Percentiles rank a stretch among this genome's conserved stretches.
phyloP scores from a whole-genome alignment of 1,140 invertebrate species.

The Aphaenogaster rudis region DNA sequence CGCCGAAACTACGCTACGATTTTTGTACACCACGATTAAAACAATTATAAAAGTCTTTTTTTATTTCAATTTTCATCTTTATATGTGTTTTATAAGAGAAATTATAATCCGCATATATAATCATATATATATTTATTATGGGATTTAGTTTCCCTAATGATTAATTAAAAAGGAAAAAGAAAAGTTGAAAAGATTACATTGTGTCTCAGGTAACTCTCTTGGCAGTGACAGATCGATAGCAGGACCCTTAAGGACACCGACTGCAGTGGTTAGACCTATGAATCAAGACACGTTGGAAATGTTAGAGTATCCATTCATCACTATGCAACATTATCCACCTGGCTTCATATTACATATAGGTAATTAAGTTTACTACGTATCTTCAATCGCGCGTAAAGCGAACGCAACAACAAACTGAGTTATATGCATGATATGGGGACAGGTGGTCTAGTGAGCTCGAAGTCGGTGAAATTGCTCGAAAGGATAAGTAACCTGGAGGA shows the following conservation, averaged over 20 bases:
- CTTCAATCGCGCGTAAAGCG: not conserved
- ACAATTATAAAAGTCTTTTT: not conserved
- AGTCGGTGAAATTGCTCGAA: slow-evolving; percentile 96
- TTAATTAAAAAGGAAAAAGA: not conserved
- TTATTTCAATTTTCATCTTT: not conserved
- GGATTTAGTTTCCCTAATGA: not conserved
- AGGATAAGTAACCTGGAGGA: slow-evolving; percentile 94
- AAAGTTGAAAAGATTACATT: not conserved
- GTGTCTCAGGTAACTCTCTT: slow-evolving; percentile 89
- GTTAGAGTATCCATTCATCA: slow-evolving; percentile 98
- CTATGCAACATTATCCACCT: slow-evolving; percentile 95
- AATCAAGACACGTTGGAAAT: slow-evolving; percentile 92
- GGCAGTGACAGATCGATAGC: slow-evolving; percentile 88
- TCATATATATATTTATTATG: too few species aligned
- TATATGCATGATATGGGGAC: slow-evolving; percentile 63
- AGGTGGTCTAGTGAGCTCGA: slow-evolving; percentile 95
- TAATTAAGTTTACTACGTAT: slow-evolving; percentile 80
- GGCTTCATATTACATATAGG: slow-evolving; percentile 96
- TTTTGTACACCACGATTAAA: not conserved
- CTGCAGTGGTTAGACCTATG: slow-evolving; percentile 89
- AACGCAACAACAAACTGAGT: slow-evolving; percentile 2
- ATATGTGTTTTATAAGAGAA: not conserved
- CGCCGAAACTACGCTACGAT: not conserved
- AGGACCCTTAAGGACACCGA: slow-evolving; percentile 81
- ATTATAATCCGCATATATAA: not conserved